These are phyloP conservation scores for Taenioides sp. DNA, from an alignment of 2,797 vertebrate genomes.

Conservation along the genomic window DNA sequence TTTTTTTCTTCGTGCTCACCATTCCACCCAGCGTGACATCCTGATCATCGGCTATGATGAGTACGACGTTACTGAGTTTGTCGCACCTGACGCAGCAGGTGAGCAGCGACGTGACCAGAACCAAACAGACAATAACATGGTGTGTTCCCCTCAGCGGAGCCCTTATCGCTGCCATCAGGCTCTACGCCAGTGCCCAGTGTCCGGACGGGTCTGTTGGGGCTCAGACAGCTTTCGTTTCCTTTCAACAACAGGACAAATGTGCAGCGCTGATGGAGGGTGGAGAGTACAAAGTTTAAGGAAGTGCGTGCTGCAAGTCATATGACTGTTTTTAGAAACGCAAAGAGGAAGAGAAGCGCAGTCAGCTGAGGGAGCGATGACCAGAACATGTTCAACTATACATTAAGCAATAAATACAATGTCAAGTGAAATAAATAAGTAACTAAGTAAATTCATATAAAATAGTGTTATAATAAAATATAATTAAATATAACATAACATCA, in stretches of 20 bases:
- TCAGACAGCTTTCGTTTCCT: slow-evolving; percentile 20
- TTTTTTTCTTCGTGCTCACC: too few relatives aligned
- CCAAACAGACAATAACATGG: not conserved
- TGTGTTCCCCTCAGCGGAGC: not conserved
- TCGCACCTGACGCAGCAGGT: slow-evolving; percentile 68
- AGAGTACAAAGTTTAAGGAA: slow-evolving; percentile 65
- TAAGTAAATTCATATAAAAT: not conserved
- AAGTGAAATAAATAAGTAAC: not conserved
- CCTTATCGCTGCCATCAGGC: slow-evolving; percentile 40
- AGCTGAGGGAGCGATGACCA: not conserved
- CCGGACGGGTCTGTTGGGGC: not conserved
- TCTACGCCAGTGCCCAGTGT: not conserved
- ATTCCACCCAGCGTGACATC: slow-evolving; percentile 78
- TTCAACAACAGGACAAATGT: not conserved
- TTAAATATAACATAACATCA: too few relatives aligned
- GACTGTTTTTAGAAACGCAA: slow-evolving; percentile 29
- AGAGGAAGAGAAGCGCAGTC: slow-evolving; percentile 32
- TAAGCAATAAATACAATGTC: not conserved
- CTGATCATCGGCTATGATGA: slow-evolving; percentile 83
- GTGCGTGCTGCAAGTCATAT: slow-evolving; percentile 66
- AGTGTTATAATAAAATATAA: not conserved
- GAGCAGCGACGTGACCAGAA: slow-evolving; percentile 47
- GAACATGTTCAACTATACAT: slow-evolving; percentile 12
- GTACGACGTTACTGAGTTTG: slow-evolving; percentile 73
- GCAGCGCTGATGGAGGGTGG: not conserved